Evolutionary conservation across 2,797 vertebrate species (phyloP).

Genomic region (Vultur gryphus): DNA sequence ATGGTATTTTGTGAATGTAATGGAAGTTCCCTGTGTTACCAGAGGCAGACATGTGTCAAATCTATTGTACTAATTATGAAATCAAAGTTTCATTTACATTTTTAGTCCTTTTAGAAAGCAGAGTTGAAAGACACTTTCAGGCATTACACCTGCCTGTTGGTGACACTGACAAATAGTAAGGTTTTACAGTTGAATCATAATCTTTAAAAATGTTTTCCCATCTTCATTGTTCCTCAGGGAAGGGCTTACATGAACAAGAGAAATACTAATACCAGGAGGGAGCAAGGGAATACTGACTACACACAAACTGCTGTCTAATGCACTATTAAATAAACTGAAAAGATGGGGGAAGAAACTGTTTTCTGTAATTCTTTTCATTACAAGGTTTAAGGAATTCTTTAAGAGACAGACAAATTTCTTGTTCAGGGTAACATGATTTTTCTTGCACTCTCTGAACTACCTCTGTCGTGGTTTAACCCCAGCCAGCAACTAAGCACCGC

Average conservation of each 20-base stretch:
- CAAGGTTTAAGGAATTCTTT: not conserved
- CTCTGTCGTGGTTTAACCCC: not conserved
- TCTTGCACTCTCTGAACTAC: not conserved
- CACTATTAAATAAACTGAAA: not conserved
- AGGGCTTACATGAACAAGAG: not conserved
- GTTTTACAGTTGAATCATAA: constrained; percentile 33
- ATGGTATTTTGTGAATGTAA: not conserved
- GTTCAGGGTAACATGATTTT: not conserved
- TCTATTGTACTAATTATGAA: constrained; percentile 35
- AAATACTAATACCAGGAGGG: not conserved
- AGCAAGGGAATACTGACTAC: not conserved
- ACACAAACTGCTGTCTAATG: not conserved
- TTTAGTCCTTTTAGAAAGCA: constrained; percentile 9
- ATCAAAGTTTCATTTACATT: constrained; percentile 49
- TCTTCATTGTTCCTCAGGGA: constrained; percentile 41
- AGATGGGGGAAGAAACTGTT: not conserved
- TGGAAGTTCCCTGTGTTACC: not conserved
- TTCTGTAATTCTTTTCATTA: not conserved
- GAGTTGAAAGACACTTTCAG: constrained; percentile 38
- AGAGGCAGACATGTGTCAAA: constrained; percentile 42
- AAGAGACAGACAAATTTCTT: not conserved
- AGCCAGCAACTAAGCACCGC: too few species aligned
- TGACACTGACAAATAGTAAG: constrained; percentile 42
- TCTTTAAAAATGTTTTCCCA: constrained; percentile 49
- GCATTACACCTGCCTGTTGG: constrained; percentile 21